Evolutionary conservation across 2,888 invertebrate genomes (phyloP), one percentile per base, ranked within the genome.

Genomic region (Drosophila neotestacea): DNA sequence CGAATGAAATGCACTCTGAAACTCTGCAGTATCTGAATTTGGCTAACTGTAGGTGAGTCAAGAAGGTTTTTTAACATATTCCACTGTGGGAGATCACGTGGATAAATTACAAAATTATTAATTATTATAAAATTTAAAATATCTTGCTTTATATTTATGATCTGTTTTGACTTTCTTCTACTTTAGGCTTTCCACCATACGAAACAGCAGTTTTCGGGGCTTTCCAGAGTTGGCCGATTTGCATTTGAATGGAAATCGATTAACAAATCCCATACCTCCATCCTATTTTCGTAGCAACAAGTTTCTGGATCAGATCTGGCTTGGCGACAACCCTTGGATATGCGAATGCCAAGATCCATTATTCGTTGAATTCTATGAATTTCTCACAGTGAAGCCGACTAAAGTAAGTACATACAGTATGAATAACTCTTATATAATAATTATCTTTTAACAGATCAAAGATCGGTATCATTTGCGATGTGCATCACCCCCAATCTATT

Each of bases 301-400:
- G 9, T 94, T 94, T 72, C 91, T 95, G 47, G 93, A 93, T 68
- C 93, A 93, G 59, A 90, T 96, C n/a, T 93, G 94, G 86, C 89
- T 96, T 48, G 93, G 94, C 13, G 96, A 96, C 83, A 96, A 96
- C 91, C 95, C 95, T 76, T 96, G 96, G 96, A 93, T 95, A 68
- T 96, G 96, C 89, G 95, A 96, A 72, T 96, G 96, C 83, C 79
- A 91, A n/a, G 94, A 94, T 72, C 78, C 83, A 0, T 93, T 94
- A 27, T 94, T 96, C 90, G 93, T 94, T 60, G 93, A 94, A 9
- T 94, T 95, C 84, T 96, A 94, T 78, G 93, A 94, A 67, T 96
- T 93, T 88, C 86, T 96, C 11, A 94, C 94, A 1, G 90, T 93
- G 16, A 93, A 93, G 69, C 94, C 95, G 1, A 92, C 92, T 28